Conservation (phyloP, 2,888 invertebrate genomes). For the Torymus tubicola region DNA sequence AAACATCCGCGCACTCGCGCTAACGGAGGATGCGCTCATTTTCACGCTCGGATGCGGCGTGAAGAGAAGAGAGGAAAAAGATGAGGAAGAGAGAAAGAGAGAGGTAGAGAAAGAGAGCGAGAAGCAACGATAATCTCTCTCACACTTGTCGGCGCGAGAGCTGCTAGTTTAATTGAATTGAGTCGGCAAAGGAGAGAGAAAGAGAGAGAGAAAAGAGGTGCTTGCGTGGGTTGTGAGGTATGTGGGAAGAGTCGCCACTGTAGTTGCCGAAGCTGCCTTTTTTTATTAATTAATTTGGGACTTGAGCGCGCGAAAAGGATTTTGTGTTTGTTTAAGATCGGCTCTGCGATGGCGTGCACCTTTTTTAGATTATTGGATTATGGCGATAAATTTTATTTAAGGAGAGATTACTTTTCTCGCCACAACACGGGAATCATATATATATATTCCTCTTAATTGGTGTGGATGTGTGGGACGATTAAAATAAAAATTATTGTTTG, state of each 20-base stretch:
- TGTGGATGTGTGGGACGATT: no score
- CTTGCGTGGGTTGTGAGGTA: background rate
- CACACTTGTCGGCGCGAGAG: constrained; percentile 20
- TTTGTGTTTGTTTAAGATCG: no score
- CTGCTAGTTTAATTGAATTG: constrained; percentile 40
- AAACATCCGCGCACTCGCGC: constrained; percentile 21
- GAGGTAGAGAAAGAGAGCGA: background rate
- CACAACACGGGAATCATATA: no score
- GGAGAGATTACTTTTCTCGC: no score
- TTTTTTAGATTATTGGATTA: no score
- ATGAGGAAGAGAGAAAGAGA: background rate
- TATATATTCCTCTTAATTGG: no score
- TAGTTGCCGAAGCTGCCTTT: no score
- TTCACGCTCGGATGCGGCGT: constrained; percentile 54
- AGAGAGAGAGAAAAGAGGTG: no score
- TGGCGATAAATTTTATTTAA: constrained; percentile 1
- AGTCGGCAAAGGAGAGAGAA: background rate
- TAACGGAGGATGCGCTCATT: constrained; percentile 56
- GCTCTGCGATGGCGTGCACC: no score
- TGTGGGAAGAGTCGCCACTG: background rate
- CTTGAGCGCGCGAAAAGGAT: no score
- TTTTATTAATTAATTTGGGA: no score
- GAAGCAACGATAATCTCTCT: constrained; percentile 35
- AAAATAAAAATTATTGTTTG: no score
- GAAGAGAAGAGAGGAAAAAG: constrained; percentile 34